Conservation (phyloP, 1,140 invertebrate genomes). For the Chironomus tepperi region DNA sequence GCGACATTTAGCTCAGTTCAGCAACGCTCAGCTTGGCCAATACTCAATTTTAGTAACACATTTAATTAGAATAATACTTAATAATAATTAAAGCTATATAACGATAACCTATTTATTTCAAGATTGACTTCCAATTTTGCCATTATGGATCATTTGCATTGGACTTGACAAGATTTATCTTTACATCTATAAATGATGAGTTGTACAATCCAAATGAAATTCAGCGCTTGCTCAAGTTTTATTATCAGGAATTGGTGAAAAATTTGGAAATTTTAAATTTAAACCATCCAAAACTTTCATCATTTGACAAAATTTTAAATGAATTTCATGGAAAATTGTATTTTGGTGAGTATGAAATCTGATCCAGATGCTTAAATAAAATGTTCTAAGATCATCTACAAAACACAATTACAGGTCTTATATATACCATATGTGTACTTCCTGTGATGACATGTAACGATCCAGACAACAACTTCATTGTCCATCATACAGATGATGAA, state of each 20-base stretch:
- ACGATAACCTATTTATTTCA: too few relatives aligned
- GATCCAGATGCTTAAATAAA: not conserved
- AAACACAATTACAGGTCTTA: not conserved
- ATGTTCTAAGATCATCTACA: not conserved
- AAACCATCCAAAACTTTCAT: not conserved
- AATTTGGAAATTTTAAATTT: constrained; percentile 31
- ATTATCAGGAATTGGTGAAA: constrained; percentile 31
- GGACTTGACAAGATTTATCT: constrained; percentile 35
- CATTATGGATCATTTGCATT: constrained; percentile 31
- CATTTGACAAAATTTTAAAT: not conserved
- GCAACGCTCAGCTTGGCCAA: too few relatives aligned
- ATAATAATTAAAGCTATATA: too few relatives aligned
- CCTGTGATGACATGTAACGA: not conserved
- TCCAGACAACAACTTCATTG: not conserved
- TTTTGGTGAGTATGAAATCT: not conserved
- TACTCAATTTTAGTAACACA: too few relatives aligned
- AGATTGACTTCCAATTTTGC: constrained; percentile 36
- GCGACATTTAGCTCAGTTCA: too few relatives aligned
- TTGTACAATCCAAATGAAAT: constrained; percentile 31
- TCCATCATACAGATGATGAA: not conserved
- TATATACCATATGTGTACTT: not conserved
- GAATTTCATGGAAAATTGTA: not conserved
- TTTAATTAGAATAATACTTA: too few relatives aligned
- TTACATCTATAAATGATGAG: constrained; percentile 31
- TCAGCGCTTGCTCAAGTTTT: constrained; percentile 33